Evolutionary conservation across 2,797 vertebrate genomes (phyloP), one percentile per base, ranked within the genome.

Genomic region (Gymnoscopelus microlampas): DNA sequence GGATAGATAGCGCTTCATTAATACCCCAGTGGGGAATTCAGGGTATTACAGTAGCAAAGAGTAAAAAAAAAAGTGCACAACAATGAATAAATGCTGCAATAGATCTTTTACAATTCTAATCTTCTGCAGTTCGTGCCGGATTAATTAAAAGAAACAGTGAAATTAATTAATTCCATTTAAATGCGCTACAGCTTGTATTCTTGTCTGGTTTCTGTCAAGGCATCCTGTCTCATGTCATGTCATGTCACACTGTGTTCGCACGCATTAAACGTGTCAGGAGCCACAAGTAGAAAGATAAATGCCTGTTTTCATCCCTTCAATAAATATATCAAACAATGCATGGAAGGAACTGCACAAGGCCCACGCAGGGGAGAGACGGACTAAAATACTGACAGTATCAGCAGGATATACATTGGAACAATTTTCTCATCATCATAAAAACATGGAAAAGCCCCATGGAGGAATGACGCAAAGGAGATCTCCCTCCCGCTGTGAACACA

Each of bases 391-490:
- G 39, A 44, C 39, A 10, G 39, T 70, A 65, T 23, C 53, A 35
- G 19, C 51, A 61, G 29, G 74, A 64, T 12, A 64, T 12, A 77
- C 67, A 63, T 39, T 58, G 63, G 53, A 85, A 78, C 78, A 84
- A 66, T 62, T 76, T 82, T 80, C 74, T 76, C 77, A 82, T 53
- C 66, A 55, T 80, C 63, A 76, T 76, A 76, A 85, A 80, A 74
- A 77, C 73, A 87, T 57, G 88, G 87, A 84, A 91, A 91, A 85
- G 73, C 85, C 84, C 82, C 80, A 75, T 84, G 84, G 82, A 71
- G 1, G 66, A 47, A 65, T 87, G 87, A 87, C 69, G 51, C 85
- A 79, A 67, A 82, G 50, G 48, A 53, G 85, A 78, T 83, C 70
- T 80, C 76, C 81, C 85, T 71, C 87, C 85, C 79, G 80, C 82